Evolutionary conservation across 2,888 invertebrate genomes (phyloP).

Genomic region (Helleia helle): DNA sequence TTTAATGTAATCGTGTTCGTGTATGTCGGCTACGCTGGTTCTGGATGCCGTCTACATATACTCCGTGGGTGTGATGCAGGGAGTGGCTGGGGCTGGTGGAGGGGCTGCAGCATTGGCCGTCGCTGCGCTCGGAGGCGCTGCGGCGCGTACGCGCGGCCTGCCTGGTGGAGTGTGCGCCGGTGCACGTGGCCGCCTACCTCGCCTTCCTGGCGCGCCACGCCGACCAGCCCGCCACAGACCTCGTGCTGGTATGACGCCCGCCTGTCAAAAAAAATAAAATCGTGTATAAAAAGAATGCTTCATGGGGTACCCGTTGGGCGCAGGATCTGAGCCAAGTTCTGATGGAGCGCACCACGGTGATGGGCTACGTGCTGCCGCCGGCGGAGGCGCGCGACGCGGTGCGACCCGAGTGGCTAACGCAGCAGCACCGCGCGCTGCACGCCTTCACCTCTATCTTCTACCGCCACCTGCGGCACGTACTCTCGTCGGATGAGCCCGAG

Average conservation of each 20-base stretch:
- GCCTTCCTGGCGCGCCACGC: slow-evolving; percentile 87
- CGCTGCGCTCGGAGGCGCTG: slow-evolving; percentile 80
- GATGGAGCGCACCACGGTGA: slow-evolving; percentile 91
- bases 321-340: slow-evolving; percentile 90
- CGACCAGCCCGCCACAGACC: slow-evolving; percentile 36
- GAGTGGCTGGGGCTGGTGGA: slow-evolving; percentile 73
- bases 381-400: no score
- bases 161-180: slow-evolving; percentile 91
- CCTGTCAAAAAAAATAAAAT: neutral
- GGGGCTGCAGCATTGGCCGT: slow-evolving; percentile 84
- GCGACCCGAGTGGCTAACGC: slow-evolving; percentile 32
- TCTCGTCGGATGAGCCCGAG: slow-evolving; percentile 72
- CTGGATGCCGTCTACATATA: neutral
- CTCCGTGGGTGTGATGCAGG: slow-evolving; percentile 24
- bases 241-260: slow-evolving; percentile 33
- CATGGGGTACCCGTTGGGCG: slow-evolving; percentile 36
- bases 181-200: slow-evolving; percentile 87
- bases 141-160: slow-evolving; percentile 87
- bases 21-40: no score
- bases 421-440: slow-evolving; percentile 77
- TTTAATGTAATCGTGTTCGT: no score
- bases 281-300: no score
- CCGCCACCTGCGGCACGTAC: slow-evolving; percentile 82
- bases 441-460: slow-evolving; percentile 78
- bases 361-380: slow-evolving; percentile 83